Evolutionary conservation across 2,888 invertebrate species (phyloP).

Genomic region (Chloroclystis v-ata): DNA sequence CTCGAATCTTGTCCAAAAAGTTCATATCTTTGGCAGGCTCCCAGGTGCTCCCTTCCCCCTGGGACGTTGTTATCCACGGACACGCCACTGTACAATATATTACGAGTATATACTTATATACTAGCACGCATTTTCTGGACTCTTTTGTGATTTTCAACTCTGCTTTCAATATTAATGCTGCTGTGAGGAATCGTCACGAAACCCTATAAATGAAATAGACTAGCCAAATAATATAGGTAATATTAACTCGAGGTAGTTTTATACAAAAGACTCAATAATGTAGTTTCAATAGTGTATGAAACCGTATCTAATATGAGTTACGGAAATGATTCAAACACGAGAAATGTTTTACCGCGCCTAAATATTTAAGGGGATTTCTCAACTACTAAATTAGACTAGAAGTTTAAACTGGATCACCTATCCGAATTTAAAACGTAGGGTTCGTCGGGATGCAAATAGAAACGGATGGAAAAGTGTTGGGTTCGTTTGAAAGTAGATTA

Average conservation of each 20-base stretch:
- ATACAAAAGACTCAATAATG: too few species aligned
- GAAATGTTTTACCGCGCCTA: conserved; percentile 31
- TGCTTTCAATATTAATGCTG: too few species aligned
- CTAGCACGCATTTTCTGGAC: conserved; percentile 18
- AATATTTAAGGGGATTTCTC: conserved; percentile 30
- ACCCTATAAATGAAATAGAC: too few species aligned
- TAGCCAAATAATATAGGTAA: too few species aligned
- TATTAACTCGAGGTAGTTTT: too few species aligned
- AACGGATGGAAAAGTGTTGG: conserved; percentile 62
- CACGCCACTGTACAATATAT: conserved; percentile 28
- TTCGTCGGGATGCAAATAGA: conserved; percentile 51
- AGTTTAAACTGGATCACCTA: conserved; percentile 71
- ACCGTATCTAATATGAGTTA: neutral
- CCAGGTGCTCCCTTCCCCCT: too few species aligned
- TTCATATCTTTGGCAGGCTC: conserved; percentile 9
- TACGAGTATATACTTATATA: conserved; percentile 22
- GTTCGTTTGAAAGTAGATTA: conserved; percentile 61
- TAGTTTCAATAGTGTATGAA: too few species aligned
- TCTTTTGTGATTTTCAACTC: conserved; percentile 7
- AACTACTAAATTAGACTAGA: conserved; percentile 64
- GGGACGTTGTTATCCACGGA: conserved; percentile 39
- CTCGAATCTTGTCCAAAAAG: conserved; percentile 1
- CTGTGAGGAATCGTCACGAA: too few species aligned
- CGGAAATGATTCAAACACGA: conserved; percentile 26
- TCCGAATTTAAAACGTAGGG: conserved; percentile 64